Evolutionary conservation across 2,113 vertebrate genomes (phyloP), one percentile per base, ranked within the genome.

Genomic region (Lates calcarifer): DNA sequence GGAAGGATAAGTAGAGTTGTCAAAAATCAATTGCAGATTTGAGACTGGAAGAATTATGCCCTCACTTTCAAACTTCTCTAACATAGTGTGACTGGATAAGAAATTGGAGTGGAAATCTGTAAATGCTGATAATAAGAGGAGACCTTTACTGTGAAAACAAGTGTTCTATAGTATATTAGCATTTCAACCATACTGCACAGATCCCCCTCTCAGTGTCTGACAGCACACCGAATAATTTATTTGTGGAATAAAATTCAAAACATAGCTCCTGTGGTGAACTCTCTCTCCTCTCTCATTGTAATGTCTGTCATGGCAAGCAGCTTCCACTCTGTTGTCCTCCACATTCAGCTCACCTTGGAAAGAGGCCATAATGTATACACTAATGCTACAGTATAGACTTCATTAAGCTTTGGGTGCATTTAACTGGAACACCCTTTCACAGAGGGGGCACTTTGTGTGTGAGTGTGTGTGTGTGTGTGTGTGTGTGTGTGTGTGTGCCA

Each of bases 271-370:
- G 61, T 66, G 62, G 39, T 81, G 55, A 88, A 77, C 67, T 74
- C 51, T 55, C 53, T 82, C 55, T 79, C 20, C 24, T 81, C 51
- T 26, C 63, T 69, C 41, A 35, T 67, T 67, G 67, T 53, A 75
- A 62, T 78, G 73, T 82, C 73, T 70, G 78, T 33, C 68, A 74
- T 39, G 55, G 64, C 58, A n/a, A 45, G 29, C 82, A 68, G 82
- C 58, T 57, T 65, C 71, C 49, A 60, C 58, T 56, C 68, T 62
- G 69, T 64, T 82, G 76, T 77, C 83, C 70, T 90, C 80, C 76
- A 79, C 66, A 65, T 77, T 79, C 66, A 58, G 56, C 68, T 89
- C 78, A 83, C 88, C 79, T 91, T 92, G 89, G 71, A 79, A 77
- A 68, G 49, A 61, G 56, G 51, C 77, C 76, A 79, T 79, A 71